Conservation (phyloP, 2,888 invertebrate genomes). For the Tipula helvola region DNA sequence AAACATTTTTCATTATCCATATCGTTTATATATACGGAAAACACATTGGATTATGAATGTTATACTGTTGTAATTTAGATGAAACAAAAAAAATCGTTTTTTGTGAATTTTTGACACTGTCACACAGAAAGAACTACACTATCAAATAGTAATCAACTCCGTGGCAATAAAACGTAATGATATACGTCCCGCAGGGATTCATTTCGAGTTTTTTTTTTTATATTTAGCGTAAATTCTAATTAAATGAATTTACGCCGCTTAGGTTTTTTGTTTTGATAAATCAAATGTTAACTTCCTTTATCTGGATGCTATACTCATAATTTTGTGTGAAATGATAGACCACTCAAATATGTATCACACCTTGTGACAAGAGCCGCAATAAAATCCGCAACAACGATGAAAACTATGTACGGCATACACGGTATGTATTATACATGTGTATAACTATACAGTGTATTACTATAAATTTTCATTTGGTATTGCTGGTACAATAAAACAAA, state of each 20-base stretch:
- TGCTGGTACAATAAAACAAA: neutral
- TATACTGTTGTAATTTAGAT: neutral
- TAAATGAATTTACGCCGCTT: neutral
- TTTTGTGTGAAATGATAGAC: neutral
- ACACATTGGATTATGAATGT: neutral
- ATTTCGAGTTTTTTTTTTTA: neutral
- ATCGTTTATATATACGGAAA: neutral
- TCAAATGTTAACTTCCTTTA: no score
- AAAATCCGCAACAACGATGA: neutral
- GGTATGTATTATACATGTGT: no score
- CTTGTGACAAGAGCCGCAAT: neutral
- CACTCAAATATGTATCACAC: neutral
- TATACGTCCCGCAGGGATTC: neutral
- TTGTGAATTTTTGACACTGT: neutral
- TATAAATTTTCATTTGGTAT: neutral
- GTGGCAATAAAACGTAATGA: neutral
- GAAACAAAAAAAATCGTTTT: no score
- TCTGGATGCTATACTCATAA: neutral
- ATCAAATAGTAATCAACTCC: neutral
- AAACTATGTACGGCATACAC: neutral
- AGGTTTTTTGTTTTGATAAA: neutral
- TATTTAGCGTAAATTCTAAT: neutral
- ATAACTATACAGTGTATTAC: neutral
- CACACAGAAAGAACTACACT: neutral
- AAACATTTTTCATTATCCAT: neutral